Evolutionary conservation across 1,140 invertebrate genomes (phyloP).

Genomic region (Thereuonema tuberculata): DNA sequence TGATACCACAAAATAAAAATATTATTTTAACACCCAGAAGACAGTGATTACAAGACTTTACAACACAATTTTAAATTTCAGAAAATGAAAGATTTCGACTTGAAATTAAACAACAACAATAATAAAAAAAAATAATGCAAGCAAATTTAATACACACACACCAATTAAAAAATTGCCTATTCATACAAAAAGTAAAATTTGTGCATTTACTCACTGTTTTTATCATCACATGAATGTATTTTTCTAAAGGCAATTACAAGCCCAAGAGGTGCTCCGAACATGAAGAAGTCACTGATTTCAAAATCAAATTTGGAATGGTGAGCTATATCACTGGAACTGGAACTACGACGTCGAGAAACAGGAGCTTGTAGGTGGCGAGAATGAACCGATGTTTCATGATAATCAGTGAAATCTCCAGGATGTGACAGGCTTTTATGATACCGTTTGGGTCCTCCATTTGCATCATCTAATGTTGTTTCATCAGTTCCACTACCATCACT

Average conservation of each 20-base stretch:
- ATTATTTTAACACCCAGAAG: no score
- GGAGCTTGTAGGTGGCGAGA: slow-evolving; percentile 9
- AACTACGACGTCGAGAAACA: slow-evolving; percentile 10
- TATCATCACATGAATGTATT: slow-evolving; percentile 45
- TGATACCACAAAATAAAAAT: no score
- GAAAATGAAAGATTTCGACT: no score
- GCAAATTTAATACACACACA: no score
- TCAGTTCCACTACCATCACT: slow-evolving; percentile 35
- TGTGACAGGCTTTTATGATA: slow-evolving; percentile 5
- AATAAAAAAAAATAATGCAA: no score
- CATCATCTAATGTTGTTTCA: slow-evolving; percentile 21
- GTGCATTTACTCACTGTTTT: slow-evolving; percentile 40
- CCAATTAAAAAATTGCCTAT: no score
- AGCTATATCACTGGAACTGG: slow-evolving; percentile 46
- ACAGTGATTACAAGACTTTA: no score
- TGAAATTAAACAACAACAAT: no score
- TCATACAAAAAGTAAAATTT: no score
- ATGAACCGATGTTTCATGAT: neutral
- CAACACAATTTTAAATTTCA: no score
- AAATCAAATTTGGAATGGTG: slow-evolving; percentile 66
- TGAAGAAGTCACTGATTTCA: slow-evolving; percentile 88
- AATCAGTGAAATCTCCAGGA: slow-evolving; percentile 4
- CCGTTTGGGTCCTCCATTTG: neutral
- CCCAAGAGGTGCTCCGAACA: slow-evolving; percentile 91
- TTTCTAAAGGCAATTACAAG: slow-evolving; percentile 82